phyloP scores from a whole-genome alignment of 2,113 vertebrate genomes.

The Turnix velox region DNA sequence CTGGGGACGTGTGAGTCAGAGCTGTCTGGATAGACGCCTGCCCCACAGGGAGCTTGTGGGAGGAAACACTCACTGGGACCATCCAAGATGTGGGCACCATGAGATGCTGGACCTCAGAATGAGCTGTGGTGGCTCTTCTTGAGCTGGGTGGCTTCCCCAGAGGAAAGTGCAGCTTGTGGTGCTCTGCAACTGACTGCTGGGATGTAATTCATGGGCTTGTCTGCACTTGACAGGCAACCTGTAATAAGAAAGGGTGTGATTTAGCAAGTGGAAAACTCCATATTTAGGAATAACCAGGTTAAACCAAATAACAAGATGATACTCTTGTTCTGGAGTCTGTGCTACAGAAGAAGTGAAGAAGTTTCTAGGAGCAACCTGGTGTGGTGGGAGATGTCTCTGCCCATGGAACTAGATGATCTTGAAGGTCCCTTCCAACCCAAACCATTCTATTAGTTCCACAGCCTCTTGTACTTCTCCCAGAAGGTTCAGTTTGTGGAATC shows the following conservation, averaged over 20 bases:
- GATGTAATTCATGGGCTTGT: background rate
- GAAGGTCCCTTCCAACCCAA: too few relatives aligned
- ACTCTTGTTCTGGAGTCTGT: background rate
- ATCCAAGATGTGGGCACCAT: too few relatives aligned
- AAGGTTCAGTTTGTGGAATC: too few relatives aligned
- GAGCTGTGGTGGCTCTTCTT: background rate
- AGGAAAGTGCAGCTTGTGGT: background rate
- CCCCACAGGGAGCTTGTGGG: rapidly evolving
- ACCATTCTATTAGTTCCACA: too few relatives aligned
- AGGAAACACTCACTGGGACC: too few relatives aligned
- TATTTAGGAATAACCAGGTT: slow-evolving; percentile 39
- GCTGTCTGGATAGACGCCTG: background rate
- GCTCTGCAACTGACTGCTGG: background rate
- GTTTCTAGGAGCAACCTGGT: too few relatives aligned
- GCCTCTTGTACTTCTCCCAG: too few relatives aligned
- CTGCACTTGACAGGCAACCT: slow-evolving; percentile 31
- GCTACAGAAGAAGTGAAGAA: background rate
- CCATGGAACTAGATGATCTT: too few relatives aligned
- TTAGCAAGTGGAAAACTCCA: slow-evolving; percentile 34
- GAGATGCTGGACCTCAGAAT: background rate
- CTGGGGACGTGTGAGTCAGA: slow-evolving; percentile 17
- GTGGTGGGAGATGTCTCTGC: background rate
- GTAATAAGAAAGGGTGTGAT: slow-evolving; percentile 7
- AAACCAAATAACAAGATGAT: background rate
- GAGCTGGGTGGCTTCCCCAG: background rate